Percentiles rank a stretch among this genome's conserved stretches.
These are phyloP conservation scores for Leiothrix lutea DNA, from an alignment of 2,113 vertebrate species.

Conservation along the genomic window DNA sequence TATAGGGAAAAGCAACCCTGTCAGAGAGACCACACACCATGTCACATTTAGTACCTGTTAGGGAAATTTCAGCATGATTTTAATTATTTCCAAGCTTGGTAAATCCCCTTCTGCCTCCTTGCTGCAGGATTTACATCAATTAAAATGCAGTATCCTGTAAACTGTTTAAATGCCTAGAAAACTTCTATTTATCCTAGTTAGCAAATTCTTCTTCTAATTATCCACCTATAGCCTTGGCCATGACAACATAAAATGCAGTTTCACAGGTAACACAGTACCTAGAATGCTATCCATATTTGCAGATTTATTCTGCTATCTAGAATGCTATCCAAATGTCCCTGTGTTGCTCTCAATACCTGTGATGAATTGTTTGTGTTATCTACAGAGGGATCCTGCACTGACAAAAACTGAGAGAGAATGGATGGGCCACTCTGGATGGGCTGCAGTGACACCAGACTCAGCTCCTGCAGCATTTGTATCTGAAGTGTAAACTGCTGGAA, in stretches of 20 bases:
- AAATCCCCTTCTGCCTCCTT: constrained; percentile 16
- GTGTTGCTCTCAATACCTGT: not conserved
- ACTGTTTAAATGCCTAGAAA: not conserved
- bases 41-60: constrained; percentile 32
- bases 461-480: not conserved
- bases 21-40: constrained; percentile 41
- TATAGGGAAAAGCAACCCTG: not conserved
- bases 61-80: constrained; percentile 10
- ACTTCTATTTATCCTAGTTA: not conserved
- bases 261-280: not conserved
- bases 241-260: not conserved
- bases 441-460: not conserved
- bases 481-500: not conserved
- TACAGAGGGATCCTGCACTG: not conserved
- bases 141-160: not conserved
- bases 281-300: not conserved
- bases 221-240: not conserved
- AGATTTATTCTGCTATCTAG: no score
- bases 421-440: no score
- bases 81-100: constrained; percentile 14
- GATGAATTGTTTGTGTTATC: not conserved
- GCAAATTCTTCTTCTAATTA: not conserved
- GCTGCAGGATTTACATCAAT: constrained; percentile 6
- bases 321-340: not conserved
- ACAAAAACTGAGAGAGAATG: rapidly evolving